Evolutionary conservation across 2,113 vertebrate genomes (phyloP).

Genomic region (Typhlomys cinereus): DNA sequence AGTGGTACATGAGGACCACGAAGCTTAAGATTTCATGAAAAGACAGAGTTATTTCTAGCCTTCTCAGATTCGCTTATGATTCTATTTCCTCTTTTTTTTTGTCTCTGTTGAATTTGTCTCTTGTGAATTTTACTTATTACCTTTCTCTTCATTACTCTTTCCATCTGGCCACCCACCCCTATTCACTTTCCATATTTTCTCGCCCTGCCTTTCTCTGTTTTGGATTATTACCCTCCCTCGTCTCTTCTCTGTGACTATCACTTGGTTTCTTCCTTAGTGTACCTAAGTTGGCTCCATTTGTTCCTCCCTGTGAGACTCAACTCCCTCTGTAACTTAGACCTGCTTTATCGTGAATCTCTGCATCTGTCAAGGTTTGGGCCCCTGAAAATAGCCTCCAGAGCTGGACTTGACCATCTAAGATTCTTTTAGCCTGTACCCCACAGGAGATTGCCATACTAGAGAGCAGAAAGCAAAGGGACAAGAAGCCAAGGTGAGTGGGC

Average conservation of each 20-base stretch:
- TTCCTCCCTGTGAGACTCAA: too few relatives aligned
- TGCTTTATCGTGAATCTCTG: not conserved
- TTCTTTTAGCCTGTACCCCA: rapidly evolving
- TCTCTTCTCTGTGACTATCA: not conserved
- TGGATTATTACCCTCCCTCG: rapidly evolving
- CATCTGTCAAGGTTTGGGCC: not conserved
- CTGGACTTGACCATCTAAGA: not conserved
- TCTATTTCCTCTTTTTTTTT: too few relatives aligned
- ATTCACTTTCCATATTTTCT: too few relatives aligned
- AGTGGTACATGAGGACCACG: not conserved
- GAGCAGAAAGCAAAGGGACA: too few relatives aligned
- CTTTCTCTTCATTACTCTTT: not conserved
- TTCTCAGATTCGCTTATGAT: not conserved
- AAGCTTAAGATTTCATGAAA: too few relatives aligned
- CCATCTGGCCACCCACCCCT: not conserved
- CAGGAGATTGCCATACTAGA: not conserved
- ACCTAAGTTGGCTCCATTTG: rapidly evolving
- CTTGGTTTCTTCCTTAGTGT: not conserved
- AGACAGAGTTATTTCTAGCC: rapidly evolving
- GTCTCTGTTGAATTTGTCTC: not conserved
- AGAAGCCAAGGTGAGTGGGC: not conserved
- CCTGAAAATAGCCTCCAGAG: not conserved
- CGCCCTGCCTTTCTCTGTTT: not conserved
- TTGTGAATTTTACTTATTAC: not conserved
- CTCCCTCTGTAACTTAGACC: not conserved